Percentiles rank a stretch among this genome's conserved stretches.
Evolutionary conservation across 2,888 invertebrate genomes (phyloP).

Genomic region (Pseudococcus jackbeardsleyi): DNA sequence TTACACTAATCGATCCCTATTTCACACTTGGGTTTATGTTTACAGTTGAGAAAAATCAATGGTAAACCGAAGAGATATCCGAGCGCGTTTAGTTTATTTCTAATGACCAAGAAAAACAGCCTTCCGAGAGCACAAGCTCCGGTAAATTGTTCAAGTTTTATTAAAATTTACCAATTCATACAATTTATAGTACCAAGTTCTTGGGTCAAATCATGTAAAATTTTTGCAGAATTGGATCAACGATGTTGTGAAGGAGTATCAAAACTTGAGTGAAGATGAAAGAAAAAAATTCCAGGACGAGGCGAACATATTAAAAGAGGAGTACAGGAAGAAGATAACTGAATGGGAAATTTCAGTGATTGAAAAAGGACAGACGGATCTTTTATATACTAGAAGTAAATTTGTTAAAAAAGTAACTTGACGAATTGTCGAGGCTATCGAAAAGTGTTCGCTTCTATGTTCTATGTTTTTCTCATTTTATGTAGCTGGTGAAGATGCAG

Average conservation of each 20-base stretch:
- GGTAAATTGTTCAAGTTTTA: neutral
- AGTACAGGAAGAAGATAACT: neutral
- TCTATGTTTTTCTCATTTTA: neutral
- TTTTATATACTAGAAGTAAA: neutral
- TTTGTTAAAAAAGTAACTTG: neutral
- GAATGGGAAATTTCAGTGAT: neutral
- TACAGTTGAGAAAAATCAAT: constrained; percentile 3
- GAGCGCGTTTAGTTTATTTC: neutral
- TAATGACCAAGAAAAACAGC: neutral
- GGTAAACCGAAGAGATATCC: neutral
- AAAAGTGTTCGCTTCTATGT: neutral
- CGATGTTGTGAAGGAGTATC: neutral
- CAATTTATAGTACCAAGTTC: too few species aligned
- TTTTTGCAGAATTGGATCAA: neutral
- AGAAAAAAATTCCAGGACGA: neutral
- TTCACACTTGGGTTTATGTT: neutral
- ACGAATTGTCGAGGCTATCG: neutral
- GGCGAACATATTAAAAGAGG: neutral
- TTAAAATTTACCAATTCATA: too few species aligned
- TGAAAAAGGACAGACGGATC: neutral
- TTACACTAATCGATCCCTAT: neutral
- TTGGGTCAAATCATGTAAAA: too few species aligned
- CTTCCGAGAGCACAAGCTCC: neutral
- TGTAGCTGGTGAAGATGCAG: too few species aligned
- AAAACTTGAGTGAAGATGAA: constrained; percentile 12